phyloP scores from a whole-genome alignment of 30 jellyfish, hydroid and myxozoan genomes.

The Cassiopea andromeda region DNA sequence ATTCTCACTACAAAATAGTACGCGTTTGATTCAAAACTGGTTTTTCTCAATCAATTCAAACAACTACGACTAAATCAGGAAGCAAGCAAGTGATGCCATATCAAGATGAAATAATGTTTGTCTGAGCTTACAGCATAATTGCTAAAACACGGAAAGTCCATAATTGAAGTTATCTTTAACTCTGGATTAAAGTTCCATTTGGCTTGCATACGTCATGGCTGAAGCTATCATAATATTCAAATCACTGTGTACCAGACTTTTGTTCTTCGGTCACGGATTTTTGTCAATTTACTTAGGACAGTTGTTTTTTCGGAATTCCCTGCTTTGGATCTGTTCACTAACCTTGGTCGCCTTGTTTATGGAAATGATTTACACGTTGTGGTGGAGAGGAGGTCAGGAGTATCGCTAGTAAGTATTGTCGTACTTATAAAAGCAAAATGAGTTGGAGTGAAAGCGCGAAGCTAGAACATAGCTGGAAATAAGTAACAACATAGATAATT shows the following conservation, averaged over 20 bases:
- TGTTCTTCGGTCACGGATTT: constrained; percentile 78
- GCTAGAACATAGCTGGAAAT: too few species aligned
- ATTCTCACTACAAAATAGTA: too few species aligned
- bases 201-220: constrained; percentile 13
- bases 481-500: too few species aligned
- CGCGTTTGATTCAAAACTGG: too few species aligned
- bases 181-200: too few species aligned
- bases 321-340: constrained; percentile 57
- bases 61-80: too few species aligned
- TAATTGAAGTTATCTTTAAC: too few species aligned
- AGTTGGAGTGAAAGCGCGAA: not conserved
- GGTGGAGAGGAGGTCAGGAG: constrained; percentile 79
- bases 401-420: constrained; percentile 68
- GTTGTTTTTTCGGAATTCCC: constrained; percentile 30
- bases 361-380: constrained; percentile 75
- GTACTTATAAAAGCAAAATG: not conserved
- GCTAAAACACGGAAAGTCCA: too few species aligned
- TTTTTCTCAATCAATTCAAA: too few species aligned
- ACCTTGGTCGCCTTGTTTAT: constrained; percentile 62
- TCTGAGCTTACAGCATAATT: too few species aligned
- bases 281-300: constrained; percentile 53
- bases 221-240: constrained; percentile 64
- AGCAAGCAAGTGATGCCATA: too few species aligned
- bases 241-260: constrained; percentile 63
- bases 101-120: too few species aligned